These are phyloP conservation scores for Drosophila repleta DNA, from an alignment of 1,140 invertebrate species.

Conservation along the genomic window DNA sequence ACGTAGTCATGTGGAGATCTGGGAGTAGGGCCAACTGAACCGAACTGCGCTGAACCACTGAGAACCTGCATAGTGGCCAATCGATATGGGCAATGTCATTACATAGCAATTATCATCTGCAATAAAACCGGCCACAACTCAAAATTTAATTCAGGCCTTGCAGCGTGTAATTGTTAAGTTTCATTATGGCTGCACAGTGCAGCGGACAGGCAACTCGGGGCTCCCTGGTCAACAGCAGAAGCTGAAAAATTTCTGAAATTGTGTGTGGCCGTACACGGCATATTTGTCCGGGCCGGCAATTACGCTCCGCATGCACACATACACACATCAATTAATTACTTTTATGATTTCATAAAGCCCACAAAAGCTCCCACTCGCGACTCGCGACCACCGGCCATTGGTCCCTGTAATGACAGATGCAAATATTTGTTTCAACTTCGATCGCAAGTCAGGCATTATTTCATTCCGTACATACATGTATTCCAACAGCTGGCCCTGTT, in stretches of 20 bases:
- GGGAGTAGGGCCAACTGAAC: neutral
- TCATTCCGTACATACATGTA: neutral
- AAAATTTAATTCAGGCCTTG: conserved; percentile 71
- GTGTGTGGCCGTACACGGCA: conserved; percentile 37
- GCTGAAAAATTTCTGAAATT: conserved; percentile 69
- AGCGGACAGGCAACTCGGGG: neutral
- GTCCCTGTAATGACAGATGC: conserved; percentile 63
- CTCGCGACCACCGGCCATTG: conserved; percentile 1
- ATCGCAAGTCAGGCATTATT: conserved; percentile 26
- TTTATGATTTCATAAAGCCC: conserved; percentile 74
- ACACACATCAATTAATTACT: conserved; percentile 78
- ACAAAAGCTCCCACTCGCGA: conserved; percentile 6
- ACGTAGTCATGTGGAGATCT: neutral
- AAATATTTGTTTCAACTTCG: conserved; percentile 52
- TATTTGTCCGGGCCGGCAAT: conserved; percentile 54
- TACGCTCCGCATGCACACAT: conserved; percentile 54
- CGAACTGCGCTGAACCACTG: neutral
- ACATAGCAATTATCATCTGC: conserved; percentile 76
- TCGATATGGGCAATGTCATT: conserved; percentile 60
- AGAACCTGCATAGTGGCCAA: conserved; percentile 30
- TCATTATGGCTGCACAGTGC: conserved; percentile 47
- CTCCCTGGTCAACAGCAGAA: conserved; percentile 57
- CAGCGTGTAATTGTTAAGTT: conserved; percentile 75
- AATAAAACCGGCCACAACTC: conserved; percentile 77
- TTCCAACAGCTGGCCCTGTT: conserved; percentile 6